phyloP scores from a whole-genome alignment of 1,140 invertebrate genomes.

The Hyphantria cunea region DNA sequence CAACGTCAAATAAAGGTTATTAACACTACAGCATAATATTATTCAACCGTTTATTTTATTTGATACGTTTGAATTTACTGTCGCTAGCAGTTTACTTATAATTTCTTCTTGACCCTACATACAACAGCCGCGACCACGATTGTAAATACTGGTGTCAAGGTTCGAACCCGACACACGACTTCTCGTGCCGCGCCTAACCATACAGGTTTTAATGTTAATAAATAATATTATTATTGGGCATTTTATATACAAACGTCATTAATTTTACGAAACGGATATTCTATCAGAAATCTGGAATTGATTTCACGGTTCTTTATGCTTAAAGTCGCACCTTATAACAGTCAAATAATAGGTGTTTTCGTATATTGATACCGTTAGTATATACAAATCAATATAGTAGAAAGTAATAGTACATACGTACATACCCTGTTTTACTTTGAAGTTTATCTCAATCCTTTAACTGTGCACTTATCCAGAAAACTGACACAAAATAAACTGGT shows the following conservation, averaged over 20 bases:
- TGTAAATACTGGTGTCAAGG: constrained; percentile 28
- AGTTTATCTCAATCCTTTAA: constrained; percentile 63
- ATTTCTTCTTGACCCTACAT: neutral
- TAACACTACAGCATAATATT: too few species aligned
- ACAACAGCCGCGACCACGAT: constrained; percentile 17
- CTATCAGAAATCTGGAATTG: too few species aligned
- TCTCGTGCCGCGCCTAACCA: constrained; percentile 3
- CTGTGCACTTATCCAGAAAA: constrained; percentile 53
- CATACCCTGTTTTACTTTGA: constrained; percentile 65
- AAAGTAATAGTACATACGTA: constrained; percentile 33
- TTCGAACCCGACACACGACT: constrained; percentile 18
- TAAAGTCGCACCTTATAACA: too few species aligned
- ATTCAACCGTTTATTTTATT: neutral
- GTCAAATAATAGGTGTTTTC: constrained; percentile 15
- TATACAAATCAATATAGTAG: constrained; percentile 27
- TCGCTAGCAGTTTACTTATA: neutral
- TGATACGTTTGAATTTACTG: neutral
- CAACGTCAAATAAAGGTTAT: too few species aligned
- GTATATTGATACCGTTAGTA: constrained; percentile 34
- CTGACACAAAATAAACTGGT: constrained; percentile 49
- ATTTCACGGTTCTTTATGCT: too few species aligned
- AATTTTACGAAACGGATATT: too few species aligned
- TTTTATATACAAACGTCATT: too few species aligned
- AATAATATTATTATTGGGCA: constrained; percentile 10
- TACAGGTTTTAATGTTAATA: constrained; percentile 7